Evolutionary conservation across 23 tunicate genomes (phyloP), one percentile per base, ranked within the genome.

Genomic region (Aplidium turbinatum): DNA sequence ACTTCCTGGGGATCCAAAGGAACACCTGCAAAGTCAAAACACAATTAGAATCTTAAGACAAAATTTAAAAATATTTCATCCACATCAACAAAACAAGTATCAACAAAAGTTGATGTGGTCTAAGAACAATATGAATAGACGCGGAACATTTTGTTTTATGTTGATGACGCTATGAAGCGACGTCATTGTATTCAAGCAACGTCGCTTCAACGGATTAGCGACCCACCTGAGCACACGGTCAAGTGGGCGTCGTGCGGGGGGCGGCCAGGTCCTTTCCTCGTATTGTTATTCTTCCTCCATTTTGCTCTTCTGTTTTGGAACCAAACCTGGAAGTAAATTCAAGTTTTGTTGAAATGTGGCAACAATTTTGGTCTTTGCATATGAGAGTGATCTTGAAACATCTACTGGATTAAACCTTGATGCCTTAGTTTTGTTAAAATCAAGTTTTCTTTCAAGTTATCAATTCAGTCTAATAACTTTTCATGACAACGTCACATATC

Each of bases 261-360:
- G 6, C 99, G 63, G 5, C 99, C 99, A 32, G 99, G 99, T 13
- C 77, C 92, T 60, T 95, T 95, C 55, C 85, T 83, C 56, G 99
- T 95, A 72, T 95, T 78, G 58, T 95, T 96, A 1, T 64, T 75
- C 73, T 95, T 95, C 71, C 99, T 45, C 99, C 99, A 95, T 79
- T 95, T 95, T 31, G 99, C 99, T 68, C 99, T 80, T 31, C 99
- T 83, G 64, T 95, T 95, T 79, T 95, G 99, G 66, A 95, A 95
- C 99, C 99, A 95, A 38, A 95, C 99, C 99, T 95, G 62, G 19
- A 72, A 7, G 7, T 27, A 48, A 50, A 50, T 26, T n/a, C n/a
- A n/a, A n/a, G n/a, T n/a, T n/a, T n/a, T n/a, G n/a, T n/a, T n/a
- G n/a, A n/a, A n/a, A n/a, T n/a, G n/a, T n/a, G n/a, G n/a, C n/a